phyloP scores from a whole-genome alignment of 64 coral and sea anemone genomes.

The Actinia tenebrosa region DNA sequence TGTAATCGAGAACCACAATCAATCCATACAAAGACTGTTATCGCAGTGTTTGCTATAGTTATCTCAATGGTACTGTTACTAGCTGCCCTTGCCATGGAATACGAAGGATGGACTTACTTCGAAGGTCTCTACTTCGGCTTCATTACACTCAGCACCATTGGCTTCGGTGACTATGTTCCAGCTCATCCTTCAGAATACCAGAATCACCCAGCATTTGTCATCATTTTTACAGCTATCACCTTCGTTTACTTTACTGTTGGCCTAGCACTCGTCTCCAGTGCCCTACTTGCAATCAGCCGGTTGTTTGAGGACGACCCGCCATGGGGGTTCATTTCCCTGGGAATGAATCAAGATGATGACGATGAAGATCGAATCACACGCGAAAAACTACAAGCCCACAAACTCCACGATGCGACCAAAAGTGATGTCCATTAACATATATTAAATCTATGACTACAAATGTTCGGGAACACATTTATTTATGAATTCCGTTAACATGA shows the following conservation, averaged over 20 bases:
- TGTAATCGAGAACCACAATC: constrained; percentile 71
- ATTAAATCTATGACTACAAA: background rate
- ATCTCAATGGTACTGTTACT: constrained; percentile 76
- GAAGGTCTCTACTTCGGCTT: constrained; percentile 99
- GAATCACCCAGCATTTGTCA: constrained; percentile 76
- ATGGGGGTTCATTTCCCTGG: constrained; percentile 89
- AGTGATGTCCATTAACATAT: background rate
- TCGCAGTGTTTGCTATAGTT: constrained; percentile 78
- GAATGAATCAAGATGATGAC: constrained; percentile 51
- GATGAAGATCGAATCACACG: constrained; percentile 61
- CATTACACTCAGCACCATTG: constrained; percentile 95
- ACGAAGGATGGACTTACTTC: constrained; percentile 92
- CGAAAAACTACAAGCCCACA: constrained; percentile 62
- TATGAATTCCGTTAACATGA: background rate
- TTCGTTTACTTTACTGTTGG: constrained; percentile 95
- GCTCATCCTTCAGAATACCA: constrained; percentile 72
- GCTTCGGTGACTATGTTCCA: constrained; percentile 90
- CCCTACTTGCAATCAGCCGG: constrained; percentile 86
- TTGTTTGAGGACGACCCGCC: constrained; percentile 95
- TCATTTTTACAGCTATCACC: constrained; percentile 77
- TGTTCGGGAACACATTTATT: background rate
- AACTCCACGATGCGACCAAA: background rate
- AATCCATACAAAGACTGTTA: constrained; percentile 69
- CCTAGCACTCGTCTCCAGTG: constrained; percentile 91
- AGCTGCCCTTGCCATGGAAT: constrained; percentile 67